Evolutionary conservation across 2,888 invertebrate species (phyloP).

Genomic region (Drosophila rellima): DNA sequence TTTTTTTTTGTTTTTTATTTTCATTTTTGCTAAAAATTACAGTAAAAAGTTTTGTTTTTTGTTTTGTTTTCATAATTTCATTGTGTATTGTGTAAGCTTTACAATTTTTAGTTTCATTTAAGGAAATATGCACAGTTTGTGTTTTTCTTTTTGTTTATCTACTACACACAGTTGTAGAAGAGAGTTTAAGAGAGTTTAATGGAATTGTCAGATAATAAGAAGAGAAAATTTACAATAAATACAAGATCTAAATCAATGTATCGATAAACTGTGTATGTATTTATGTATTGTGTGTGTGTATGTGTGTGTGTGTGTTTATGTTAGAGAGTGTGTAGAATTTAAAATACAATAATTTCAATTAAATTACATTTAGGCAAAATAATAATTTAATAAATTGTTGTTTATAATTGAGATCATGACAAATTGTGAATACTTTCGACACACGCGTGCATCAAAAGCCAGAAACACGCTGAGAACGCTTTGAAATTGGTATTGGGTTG

Average conservation of each 20-base stretch:
- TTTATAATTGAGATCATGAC: conserved; percentile 74
- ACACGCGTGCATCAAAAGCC: conserved; percentile 66
- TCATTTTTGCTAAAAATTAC: conserved; percentile 45
- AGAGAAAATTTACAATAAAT: conserved; percentile 34
- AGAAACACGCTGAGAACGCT: conserved; percentile 76
- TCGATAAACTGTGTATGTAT: conserved; percentile 11
- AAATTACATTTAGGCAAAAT: conserved; percentile 70
- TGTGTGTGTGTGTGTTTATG: conserved; percentile 2
- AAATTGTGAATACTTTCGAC: conserved; percentile 74
- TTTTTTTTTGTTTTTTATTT: conserved; percentile 30
- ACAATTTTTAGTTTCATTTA: conserved; percentile 64
- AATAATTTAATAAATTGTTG: conserved; percentile 61
- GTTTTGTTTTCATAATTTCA: conserved; percentile 43
- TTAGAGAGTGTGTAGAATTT: conserved; percentile 30
- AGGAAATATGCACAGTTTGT: conserved; percentile 75
- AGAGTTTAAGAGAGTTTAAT: conserved; percentile 15
- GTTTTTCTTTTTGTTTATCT: conserved; percentile 45
- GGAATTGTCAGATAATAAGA: conserved; percentile 19
- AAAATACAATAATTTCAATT: conserved; percentile 70
- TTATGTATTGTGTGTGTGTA: not conserved
- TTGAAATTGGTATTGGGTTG: conserved; percentile 54
- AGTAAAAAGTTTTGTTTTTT: conserved; percentile 36
- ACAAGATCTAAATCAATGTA: conserved; percentile 25
- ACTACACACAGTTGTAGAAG: conserved; percentile 46
- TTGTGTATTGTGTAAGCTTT: conserved; percentile 44